Percentiles rank a stretch among this genome's conserved stretches.
These are phyloP conservation scores for Melanotaenia pygmaea DNA, from an alignment of 2,797 vertebrate species.

Conservation along the genomic window DNA sequence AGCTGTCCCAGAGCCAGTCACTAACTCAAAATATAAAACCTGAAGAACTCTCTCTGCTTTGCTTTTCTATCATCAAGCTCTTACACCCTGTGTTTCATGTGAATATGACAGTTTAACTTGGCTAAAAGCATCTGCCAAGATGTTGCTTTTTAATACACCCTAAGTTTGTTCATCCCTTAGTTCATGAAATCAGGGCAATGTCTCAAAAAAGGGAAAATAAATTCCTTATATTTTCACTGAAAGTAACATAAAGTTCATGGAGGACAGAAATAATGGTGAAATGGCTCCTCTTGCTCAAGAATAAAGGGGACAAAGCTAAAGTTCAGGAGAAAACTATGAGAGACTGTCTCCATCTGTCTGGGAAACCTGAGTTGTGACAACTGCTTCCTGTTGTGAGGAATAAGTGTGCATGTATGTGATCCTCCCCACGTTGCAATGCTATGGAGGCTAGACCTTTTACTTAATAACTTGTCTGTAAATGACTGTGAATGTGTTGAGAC, in stretches of 20 bases:
- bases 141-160: conserved; percentile 1
- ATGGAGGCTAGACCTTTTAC: conserved; percentile 6
- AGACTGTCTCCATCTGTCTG: conserved; percentile 20
- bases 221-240: not conserved
- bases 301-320: conserved; percentile 24
- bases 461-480: conserved; percentile 17
- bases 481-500: not conserved
- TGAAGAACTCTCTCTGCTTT: conserved; percentile 69
- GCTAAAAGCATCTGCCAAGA: not conserved
- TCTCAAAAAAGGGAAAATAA: not conserved
- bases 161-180: not conserved
- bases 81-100: not conserved
- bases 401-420: conserved; percentile 7
- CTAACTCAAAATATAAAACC: conserved; percentile 84
- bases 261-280: conserved; percentile 25
- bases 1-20: conserved; percentile 78
- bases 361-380: conserved; percentile 25
- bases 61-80: conserved; percentile 28
- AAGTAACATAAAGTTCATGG: conserved; percentile 34
- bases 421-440: not conserved
- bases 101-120: not conserved
- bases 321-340: conserved; percentile 32
- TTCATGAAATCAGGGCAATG: not conserved
- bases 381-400: conserved; percentile 14
- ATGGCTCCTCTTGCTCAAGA: conserved; percentile 53